phyloP scores from a whole-genome alignment of 2,113 vertebrate species.

The Odobenus rosmarus region DNA sequence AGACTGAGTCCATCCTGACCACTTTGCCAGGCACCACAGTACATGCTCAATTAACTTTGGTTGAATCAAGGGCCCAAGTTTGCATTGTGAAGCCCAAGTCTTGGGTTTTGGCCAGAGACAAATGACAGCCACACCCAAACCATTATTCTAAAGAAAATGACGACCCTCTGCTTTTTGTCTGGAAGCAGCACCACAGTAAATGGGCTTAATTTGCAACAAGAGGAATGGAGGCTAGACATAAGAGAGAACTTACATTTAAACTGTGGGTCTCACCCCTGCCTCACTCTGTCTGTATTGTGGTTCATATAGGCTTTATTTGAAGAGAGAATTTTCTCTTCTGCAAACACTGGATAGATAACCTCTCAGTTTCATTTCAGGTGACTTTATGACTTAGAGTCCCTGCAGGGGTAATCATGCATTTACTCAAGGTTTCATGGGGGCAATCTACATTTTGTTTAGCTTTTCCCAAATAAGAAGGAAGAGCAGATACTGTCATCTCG shows the following conservation, averaged over 20 bases:
- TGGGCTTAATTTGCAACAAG: neutral
- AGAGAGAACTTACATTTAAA: neutral
- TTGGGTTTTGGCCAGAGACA: neutral
- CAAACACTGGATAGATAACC: neutral
- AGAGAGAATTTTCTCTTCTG: neutral
- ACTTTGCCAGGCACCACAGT: fast-evolving
- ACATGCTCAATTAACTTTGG: neutral
- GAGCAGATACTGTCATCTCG: too few species aligned
- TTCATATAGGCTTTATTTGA: neutral
- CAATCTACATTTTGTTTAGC: neutral
- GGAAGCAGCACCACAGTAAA: neutral
- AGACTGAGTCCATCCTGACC: neutral
- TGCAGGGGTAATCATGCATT: neutral
- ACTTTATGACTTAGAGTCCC: neutral
- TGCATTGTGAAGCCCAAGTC: neutral
- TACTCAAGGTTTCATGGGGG: neutral
- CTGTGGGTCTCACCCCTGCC: neutral
- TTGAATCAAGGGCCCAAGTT: neutral
- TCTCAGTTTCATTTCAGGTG: neutral
- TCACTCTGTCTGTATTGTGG: neutral
- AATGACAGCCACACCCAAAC: neutral
- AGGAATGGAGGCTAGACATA: neutral
- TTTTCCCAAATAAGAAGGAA: neutral
- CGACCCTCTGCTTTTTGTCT: neutral
- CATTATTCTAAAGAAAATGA: neutral